Evolutionary conservation across 2,113 vertebrate species (phyloP), one percentile per base, ranked within the genome.

Genomic region (Cololabis saira): DNA sequence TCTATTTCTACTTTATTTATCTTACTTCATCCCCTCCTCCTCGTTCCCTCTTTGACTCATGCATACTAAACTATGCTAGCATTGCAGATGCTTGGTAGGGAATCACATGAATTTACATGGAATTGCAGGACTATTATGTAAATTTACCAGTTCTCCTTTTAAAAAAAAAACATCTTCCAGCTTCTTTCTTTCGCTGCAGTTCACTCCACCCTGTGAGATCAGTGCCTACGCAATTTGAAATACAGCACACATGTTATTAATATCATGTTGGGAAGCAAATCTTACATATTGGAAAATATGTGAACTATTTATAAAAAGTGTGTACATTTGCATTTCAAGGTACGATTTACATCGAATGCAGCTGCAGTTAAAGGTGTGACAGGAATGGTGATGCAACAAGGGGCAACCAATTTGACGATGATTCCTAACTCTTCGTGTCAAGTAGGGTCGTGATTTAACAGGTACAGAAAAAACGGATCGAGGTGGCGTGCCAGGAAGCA

Each of bases 101-200:
- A 90, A 89, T 87, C 73, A 81, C 83, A 89, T 88, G 81, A 80
- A 91, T 90, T 90, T 90, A 83, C 87, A 91, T 90, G 86, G 79
- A 84, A 83, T 84, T 77, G 86, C 83, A 83, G 79, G 79, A 81
- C 89, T 85, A 88, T 90, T 89, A 89, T 91, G 89, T 85, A 90
- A 89, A 91, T 86, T 61, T n/a, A 15, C 51, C 55, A 50, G 68
- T 82, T 76, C 70, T 27, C 56, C 74, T 69, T 74, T 78, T 64
- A 82, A n/a, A n/a, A n/a, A n/a, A n/a, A n/a, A n/a, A n/a, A n/a
- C n/a, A n/a, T 77, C 60, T 75, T 30, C 52, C 61, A 49, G 61
- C 57, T 52, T 78, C 63, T 58, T 73, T 70, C 53, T 72, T 76
- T 76, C 59, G 0, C 48, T 77, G 57, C 71, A 22, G 63, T 63